These are phyloP conservation scores for Achroia grisella DNA, from an alignment of 1,140 invertebrate species.

Conservation along the genomic window DNA sequence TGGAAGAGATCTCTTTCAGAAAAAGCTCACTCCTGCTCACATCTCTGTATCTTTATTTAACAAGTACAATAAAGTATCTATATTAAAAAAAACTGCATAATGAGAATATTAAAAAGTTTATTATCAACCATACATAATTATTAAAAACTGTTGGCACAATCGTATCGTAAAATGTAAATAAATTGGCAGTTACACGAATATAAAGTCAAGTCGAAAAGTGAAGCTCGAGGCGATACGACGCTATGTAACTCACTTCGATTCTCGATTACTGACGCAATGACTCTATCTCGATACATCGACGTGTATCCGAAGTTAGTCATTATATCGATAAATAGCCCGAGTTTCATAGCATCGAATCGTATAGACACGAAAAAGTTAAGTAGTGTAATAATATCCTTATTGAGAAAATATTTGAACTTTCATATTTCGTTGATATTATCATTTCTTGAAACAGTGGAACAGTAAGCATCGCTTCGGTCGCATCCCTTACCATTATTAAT, in stretches of 20 bases:
- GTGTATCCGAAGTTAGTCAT: constrained; percentile 1
- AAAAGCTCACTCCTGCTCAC: too few relatives aligned
- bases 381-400: too few relatives aligned
- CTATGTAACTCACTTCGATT: background rate
- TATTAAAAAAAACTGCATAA: constrained; percentile 22
- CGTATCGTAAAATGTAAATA: constrained; percentile 36
- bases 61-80: too few relatives aligned
- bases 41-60: too few relatives aligned
- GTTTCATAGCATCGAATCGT: background rate
- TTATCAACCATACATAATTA: constrained; percentile 48
- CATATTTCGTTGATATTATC: constrained; percentile 8
- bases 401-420: background rate
- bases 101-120: constrained; percentile 58
- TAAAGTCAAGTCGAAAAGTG: constrained; percentile 1
- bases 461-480: too few relatives aligned
- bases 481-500: too few relatives aligned
- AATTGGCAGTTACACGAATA: constrained; percentile 26
- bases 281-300: constrained; percentile 1
- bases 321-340: background rate
- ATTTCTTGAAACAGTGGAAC: background rate
- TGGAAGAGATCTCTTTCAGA: too few relatives aligned
- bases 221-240: constrained; percentile 12
- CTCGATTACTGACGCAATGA: background rate
- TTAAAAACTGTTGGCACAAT: constrained; percentile 54
- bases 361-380: background rate